Evolutionary conservation across 2,797 vertebrate genomes (phyloP).

Genomic region (Malurus splendens): DNA sequence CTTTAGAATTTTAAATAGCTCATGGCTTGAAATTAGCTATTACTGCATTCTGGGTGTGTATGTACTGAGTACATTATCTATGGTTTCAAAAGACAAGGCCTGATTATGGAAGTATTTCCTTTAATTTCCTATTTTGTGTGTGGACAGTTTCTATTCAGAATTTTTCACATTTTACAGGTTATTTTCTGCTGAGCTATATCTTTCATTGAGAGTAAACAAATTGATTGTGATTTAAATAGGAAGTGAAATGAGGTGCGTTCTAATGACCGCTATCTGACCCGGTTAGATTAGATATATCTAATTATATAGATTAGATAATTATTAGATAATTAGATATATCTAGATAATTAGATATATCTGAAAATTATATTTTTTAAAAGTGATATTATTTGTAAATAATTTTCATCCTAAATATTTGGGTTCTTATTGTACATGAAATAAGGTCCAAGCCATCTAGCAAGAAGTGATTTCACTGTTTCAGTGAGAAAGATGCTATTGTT

Average conservation of each 20-base stretch:
- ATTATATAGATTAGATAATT: too few relatives aligned
- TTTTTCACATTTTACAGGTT: neutral
- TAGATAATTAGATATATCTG: too few relatives aligned
- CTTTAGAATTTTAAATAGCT: constrained; percentile 1
- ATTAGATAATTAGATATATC: too few relatives aligned
- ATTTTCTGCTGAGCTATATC: neutral
- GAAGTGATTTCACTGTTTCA: neutral
- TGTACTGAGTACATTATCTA: neutral
- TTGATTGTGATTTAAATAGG: neutral
- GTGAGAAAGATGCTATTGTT: neutral
- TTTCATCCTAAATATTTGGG: neutral
- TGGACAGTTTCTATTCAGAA: neutral
- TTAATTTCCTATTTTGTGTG: neutral
- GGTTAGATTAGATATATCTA: too few relatives aligned
- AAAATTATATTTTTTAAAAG: neutral
- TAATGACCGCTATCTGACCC: neutral
- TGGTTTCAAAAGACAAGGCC: neutral
- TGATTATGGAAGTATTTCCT: neutral
- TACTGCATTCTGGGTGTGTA: neutral
- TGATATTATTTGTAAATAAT: neutral
- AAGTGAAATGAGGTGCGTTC: neutral
- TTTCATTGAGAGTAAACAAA: neutral
- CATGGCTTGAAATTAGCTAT: neutral
- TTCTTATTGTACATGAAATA: neutral
- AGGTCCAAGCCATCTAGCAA: neutral